phyloP scores from a whole-genome alignment of 37 sponge, comb jelly and placozoan species.

The Agelas oroides region DNA sequence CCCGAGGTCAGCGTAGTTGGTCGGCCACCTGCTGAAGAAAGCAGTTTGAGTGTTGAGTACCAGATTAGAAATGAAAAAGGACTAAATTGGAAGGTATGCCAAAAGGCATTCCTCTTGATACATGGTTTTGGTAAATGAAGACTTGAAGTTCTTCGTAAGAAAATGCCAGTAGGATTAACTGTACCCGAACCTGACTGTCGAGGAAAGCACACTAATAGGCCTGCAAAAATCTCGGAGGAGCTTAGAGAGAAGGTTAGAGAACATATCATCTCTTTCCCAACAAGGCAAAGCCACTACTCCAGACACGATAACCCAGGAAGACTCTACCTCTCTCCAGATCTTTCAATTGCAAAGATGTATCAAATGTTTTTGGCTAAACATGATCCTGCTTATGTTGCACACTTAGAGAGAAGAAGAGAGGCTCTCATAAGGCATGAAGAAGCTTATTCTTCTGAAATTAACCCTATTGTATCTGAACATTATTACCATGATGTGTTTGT shows the following conservation, averaged over 20 bases:
- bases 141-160: conserved; percentile 47
- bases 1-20: conserved; percentile 14
- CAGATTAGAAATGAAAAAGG: conserved; percentile 36
- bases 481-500: conserved; percentile 54
- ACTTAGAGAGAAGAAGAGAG: background rate
- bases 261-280: conserved; percentile 35
- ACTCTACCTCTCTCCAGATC: conserved; percentile 58
- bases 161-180: background rate
- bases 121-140: conserved; percentile 58
- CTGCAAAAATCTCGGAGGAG: conserved; percentile 9
- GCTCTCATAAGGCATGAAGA: conserved; percentile 9
- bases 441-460: conserved; percentile 33
- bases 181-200: conserved; percentile 49
- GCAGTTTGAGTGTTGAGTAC: conserved; percentile 54
- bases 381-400: conserved; percentile 47
- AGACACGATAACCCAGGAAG: conserved; percentile 52
- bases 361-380: conserved; percentile 17
- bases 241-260: conserved; percentile 38
- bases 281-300: conserved; percentile 58
- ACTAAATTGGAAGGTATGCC: conserved; percentile 50
- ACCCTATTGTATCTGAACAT: conserved; percentile 53
- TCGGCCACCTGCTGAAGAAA: conserved; percentile 67
- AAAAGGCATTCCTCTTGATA: conserved; percentile 49
- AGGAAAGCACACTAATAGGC: conserved; percentile 35
- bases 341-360: conserved; percentile 54